Percentiles rank a stretch among this genome's conserved stretches.
These are phyloP conservation scores for Leptopilina myrica DNA, from an alignment of 2,888 invertebrate genomes.

Conservation along the genomic window DNA sequence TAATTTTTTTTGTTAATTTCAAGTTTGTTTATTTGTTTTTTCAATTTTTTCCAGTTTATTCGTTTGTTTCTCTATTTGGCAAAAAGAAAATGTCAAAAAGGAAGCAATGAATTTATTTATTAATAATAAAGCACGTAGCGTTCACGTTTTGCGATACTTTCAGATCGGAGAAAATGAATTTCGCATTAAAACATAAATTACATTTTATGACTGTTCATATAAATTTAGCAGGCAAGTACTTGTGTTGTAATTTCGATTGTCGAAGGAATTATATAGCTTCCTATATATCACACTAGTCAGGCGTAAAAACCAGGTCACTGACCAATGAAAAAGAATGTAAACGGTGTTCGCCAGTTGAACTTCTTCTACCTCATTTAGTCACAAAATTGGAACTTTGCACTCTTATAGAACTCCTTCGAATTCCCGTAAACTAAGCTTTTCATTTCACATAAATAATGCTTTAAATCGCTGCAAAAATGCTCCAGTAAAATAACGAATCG, in stretches of 20 bases:
- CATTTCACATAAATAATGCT: not conserved
- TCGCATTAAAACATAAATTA: conserved; percentile 11
- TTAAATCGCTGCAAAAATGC: conserved; percentile 16
- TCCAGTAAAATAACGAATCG: not conserved
- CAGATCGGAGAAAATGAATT: not conserved
- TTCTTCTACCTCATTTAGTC: conserved; percentile 29
- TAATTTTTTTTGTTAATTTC: no score
- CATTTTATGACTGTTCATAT: conserved; percentile 9
- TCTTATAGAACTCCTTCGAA: conserved; percentile 7
- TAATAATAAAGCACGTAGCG: not conserved
- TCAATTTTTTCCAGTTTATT: no score
- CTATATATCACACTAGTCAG: conserved; percentile 18
- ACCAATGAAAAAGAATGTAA: conserved; percentile 27
- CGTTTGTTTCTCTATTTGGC: no score
- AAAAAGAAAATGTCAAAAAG: no score
- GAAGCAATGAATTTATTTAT: not conserved
- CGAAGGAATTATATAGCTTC: conserved; percentile 4
- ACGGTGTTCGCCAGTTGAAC: conserved; percentile 23
- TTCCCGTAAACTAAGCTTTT: not conserved
- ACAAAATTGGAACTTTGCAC: conserved; percentile 23
- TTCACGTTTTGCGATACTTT: not conserved
- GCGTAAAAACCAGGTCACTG: conserved; percentile 32
- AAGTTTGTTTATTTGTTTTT: no score
- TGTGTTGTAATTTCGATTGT: conserved; percentile 29
- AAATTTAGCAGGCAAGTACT: conserved; percentile 4